Base-by-base conservation (phyloP, 2,797 vertebrate species). In the Centroberyx gerrardi region DNA sequence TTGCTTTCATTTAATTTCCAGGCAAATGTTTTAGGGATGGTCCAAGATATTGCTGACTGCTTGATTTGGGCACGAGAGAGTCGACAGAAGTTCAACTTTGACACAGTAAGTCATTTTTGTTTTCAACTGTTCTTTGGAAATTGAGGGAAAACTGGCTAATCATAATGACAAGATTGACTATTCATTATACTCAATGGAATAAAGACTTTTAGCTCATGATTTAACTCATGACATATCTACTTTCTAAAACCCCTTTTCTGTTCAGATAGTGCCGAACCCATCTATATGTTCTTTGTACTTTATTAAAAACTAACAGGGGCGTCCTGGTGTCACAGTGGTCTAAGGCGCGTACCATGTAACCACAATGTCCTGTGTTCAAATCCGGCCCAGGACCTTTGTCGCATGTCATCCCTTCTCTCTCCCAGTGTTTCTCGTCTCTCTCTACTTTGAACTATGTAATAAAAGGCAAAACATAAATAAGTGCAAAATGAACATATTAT, bases 11-110 rank as follows among this genome's bases (percentile, higher is more conserved):
- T 53, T 86, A 36, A 42, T 85, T 81, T 65, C 58, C 78, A 95
- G 95, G 92, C 90, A 18, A 94, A 93, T 56, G 93, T 94, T 78
- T 92, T 94, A 83, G 92, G 80, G 64, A 95, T 95, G 94, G 81
- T 95, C 27, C 90, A 95, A 87, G 94, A 95, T 74, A 89, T 95
- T 22, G 79, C 90, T 58, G 95, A 95, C 88, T 92, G 94, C 74
- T 78, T 96, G 73, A 15, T 94, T 55, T 95, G 95, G 94, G 89
- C 90, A 46, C 93, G 76, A 69, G 84, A 93, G 76, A 94, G 74
- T 28, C 89, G 85, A 67, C 68, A 82, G 8, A 83, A 66, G 44
- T 95, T 93, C 80, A 90, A 83, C 76, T 92, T 94, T 87, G 90
- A 95, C 87, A 92, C 92, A 86, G 94, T 95, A 84, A 90, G 90